phyloP scores from a whole-genome alignment of 2,113 vertebrate species.

The Peromyscus maniculatus region DNA sequence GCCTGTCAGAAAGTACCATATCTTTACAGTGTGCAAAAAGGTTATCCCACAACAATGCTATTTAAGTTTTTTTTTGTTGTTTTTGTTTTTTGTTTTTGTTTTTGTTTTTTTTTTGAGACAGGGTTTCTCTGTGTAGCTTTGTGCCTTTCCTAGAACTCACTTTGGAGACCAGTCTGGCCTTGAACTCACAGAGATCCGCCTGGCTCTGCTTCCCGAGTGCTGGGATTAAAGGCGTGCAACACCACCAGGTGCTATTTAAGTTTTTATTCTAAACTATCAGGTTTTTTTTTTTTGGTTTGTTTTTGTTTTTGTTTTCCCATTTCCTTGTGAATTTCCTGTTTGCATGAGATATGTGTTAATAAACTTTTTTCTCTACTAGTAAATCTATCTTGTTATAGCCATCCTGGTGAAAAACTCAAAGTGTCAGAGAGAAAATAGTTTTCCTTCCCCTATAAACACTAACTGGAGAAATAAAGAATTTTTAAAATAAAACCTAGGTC shows the following conservation, averaged over 20 bases:
- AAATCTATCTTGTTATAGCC: neutral
- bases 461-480: conserved; percentile 48
- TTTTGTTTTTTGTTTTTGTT: too few species aligned
- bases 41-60: neutral
- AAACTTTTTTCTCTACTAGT: neutral
- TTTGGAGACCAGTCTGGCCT: too few species aligned
- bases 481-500: neutral
- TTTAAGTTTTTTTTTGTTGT: too few species aligned
- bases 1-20: neutral
- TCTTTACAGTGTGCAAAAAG: neutral
- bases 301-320: neutral
- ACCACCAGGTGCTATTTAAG: neutral
- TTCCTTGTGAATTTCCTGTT: neutral
- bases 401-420: neutral
- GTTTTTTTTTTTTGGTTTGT: neutral
- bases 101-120: too few species aligned
- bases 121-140: too few species aligned
- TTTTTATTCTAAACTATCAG: neutral
- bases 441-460: neutral
- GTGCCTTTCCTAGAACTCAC: too few species aligned
- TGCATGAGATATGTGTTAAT: neutral
- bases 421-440: neutral
- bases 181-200: too few species aligned
- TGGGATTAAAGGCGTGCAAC: too few species aligned
- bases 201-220: too few species aligned